Conservation (phyloP, 2,797 vertebrate genomes). For the Hemibagrus guttatus region DNA sequence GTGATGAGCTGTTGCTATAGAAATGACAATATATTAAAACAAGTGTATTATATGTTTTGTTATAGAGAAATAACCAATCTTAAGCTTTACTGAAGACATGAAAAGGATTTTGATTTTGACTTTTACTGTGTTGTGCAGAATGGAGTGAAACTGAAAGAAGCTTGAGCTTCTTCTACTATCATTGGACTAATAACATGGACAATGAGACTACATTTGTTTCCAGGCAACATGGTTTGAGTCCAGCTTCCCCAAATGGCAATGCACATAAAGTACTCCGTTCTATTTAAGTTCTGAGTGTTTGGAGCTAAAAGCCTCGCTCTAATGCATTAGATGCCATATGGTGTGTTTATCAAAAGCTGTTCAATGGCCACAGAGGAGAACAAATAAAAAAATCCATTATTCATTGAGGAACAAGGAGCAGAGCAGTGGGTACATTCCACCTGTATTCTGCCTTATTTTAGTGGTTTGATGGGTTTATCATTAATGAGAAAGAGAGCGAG, state of each 20-base stretch:
- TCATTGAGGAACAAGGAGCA: neutral
- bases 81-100: neutral
- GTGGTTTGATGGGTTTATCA: neutral
- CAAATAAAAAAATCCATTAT: neutral
- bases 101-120: neutral
- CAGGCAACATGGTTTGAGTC: constrained; percentile 36
- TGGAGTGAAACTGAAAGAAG: neutral
- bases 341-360: constrained; percentile 5
- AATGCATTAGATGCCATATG: constrained; percentile 17
- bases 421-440: neutral
- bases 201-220: constrained; percentile 28
- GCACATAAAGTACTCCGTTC: constrained; percentile 1
- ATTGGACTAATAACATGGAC: neutral
- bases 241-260: neutral
- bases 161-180: neutral
- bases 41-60: neutral
- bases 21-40: neutral
- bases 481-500: no score
- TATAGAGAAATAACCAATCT: no score
- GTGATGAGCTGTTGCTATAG: no score
- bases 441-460: neutral
- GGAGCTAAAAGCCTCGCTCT: constrained; percentile 23
- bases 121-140: neutral
- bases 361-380: constrained; percentile 7
- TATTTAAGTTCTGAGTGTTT: constrained; percentile 23